Evolutionary conservation across 2,888 invertebrate species (phyloP), one percentile per base, ranked within the genome.

Genomic region (Drosophila tripunctata): DNA sequence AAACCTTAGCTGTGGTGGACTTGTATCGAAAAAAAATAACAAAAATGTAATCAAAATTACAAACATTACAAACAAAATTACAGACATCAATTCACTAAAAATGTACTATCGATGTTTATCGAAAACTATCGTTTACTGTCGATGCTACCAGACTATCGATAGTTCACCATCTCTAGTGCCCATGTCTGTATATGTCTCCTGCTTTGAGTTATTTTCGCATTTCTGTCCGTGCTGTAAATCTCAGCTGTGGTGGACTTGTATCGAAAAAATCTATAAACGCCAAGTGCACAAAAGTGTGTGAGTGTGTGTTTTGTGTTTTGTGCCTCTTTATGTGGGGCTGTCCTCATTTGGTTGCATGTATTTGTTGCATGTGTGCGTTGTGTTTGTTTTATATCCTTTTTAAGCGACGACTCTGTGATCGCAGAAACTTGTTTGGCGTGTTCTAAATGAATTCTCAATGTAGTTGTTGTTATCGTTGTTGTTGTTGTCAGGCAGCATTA

Each of bases 381-480:
- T 44, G 48, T 75, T 58, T 62, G 52, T 60, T 58, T 56, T 66
- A 84, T 84, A 67, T 81, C 81, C 81, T 81, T 81, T 81, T 81
- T 67, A 67, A 84, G 81, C 77, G 48, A 66, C 52, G 67, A 12
- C 27, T 21, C 41, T 35, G 15, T n/a, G 56, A 69, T 60, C 56
- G 41, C 68, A 65, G 60, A 87, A 83, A 83, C 83, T 83, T 82
- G 83, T 83, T 83, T 83, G 76, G 68, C 79, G 64, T 87, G 86
- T 83, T 83, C 83, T 83, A 82, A 87, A 77, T 64, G 75, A 71
- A 51, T 71, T 48, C 12, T 69, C 57, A 57, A 61, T 69, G 45
- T 50, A 64, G 44, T 51, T 62, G 41, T 56, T 41, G 12, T 24
- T 24, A 4, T 44, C 54, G 22, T 43, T 56, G 40, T 30, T 68